Evolutionary conservation across 2,113 vertebrate species (phyloP), one percentile per base, ranked within the genome.

Genomic region (Urocynchramus pylzowi): DNA sequence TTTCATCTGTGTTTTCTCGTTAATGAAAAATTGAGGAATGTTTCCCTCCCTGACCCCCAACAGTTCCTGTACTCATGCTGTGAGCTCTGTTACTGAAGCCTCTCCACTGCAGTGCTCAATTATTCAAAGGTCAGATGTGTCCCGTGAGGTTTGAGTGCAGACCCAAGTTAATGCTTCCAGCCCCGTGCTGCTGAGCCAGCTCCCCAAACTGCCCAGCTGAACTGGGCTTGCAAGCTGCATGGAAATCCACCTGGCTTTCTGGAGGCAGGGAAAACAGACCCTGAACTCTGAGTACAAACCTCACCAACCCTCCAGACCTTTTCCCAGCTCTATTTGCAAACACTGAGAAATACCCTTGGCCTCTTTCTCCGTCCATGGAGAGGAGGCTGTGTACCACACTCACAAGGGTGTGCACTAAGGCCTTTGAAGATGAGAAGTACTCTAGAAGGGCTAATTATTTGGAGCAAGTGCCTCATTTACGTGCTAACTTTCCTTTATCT

Each of bases 381-480:
- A 56, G 41, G 23, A 24, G 31, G 9, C 47, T 53, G 61, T 49
- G 49, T 75, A 63, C 64, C 75, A 52, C 41, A 13, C 63, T 84
- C 70, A 28, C 44, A 18, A 39, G 80, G 83, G 70, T 67, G 56
- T 61, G 60, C 84, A n/a, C 50, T 54, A 16, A 89, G 70, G 47
- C 42, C 64, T 95, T 95, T 84, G 93, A 87, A 88, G 75, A 92
- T 84, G 50, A 93, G 54, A 47, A 85, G 65, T 76, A 23, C 76
- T 93, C 76, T 60, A 56, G 85, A 95, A 96, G 79, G 63, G 56
- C 63, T 96, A 85, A 96, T 95, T 95, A 96, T 92, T 93, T 95
- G 64, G 89, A 94, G 61, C 79, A 70, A 73, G 52, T 0, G 3
- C 90, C 83, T 96, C 81, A 92, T 95, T 97, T 92, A 84, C 1